phyloP scores from a whole-genome alignment of 2,888 invertebrate genomes.

The Zygothrica quintamaculata region DNA sequence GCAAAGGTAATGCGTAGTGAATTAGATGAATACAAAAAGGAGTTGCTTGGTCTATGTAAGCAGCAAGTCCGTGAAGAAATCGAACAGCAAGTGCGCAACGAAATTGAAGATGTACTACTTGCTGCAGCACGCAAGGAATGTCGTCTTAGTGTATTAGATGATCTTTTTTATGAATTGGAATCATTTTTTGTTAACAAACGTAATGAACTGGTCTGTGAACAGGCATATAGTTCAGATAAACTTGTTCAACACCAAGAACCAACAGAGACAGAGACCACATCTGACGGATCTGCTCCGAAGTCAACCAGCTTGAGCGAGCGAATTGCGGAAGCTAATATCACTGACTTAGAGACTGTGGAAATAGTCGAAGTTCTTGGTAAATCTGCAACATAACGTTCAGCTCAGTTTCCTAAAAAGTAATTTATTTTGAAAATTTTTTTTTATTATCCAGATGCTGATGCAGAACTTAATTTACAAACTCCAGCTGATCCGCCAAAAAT shows the following conservation, averaged over 20 bases:
- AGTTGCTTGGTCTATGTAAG: constrained; percentile 45
- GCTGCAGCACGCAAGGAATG: constrained; percentile 45
- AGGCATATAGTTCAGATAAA: constrained; percentile 32
- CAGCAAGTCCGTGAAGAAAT: constrained; percentile 65
- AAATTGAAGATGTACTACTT: constrained; percentile 37
- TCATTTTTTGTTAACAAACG: constrained; percentile 59
- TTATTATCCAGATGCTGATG: too few species aligned
- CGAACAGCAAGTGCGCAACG: constrained; percentile 60
- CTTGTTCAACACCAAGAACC: constrained; percentile 30
- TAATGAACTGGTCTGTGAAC: constrained; percentile 31
- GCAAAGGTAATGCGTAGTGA: constrained; percentile 47
- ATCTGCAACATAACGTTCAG: too few species aligned
- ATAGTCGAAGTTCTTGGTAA: too few species aligned
- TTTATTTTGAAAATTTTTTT: too few species aligned
- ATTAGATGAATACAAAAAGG: constrained; percentile 57
- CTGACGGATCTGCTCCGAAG: background rate
- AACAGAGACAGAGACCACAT: constrained; percentile 7
- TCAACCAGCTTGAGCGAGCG: background rate
- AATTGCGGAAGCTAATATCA: background rate
- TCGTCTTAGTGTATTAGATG: constrained; percentile 52
- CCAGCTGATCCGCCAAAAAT: background rate
- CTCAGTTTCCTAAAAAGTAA: too few species aligned
- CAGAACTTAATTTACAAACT: too few species aligned
- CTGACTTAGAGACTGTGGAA: too few species aligned
- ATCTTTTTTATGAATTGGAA: constrained; percentile 62